Base-by-base conservation (phyloP, 2,113 vertebrate genomes). In the Taxidea taxus region DNA sequence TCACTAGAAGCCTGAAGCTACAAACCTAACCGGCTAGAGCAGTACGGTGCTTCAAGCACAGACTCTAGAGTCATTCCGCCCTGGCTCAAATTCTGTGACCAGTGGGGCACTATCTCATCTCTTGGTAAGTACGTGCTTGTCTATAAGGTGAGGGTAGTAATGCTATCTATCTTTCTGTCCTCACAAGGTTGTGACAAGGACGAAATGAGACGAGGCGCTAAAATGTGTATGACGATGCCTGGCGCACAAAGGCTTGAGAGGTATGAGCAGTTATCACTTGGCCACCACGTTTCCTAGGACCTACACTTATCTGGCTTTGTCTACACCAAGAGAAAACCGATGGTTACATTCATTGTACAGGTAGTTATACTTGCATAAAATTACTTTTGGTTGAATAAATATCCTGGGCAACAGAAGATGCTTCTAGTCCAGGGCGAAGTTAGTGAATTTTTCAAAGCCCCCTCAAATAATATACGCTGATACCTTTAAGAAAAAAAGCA, bases 311-410 rank as follows among this genome's bases (percentile, higher is more conserved):
- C 1, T 39, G 75, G 27, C 37, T 84, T 88, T 80, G 49, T 44
- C 80, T 42, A 47, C 66, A 25, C 21, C 37, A 64, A 56, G 77
- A 78, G 64, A 51, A 91, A 75, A 56, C 31, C 18, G 23, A 27
- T 3, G 7, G 37, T 34, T 25, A 51, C 25, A 25, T 0, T 58
- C 25, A 25, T 0, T 58, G 1, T 8, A 68, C 20, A 15, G 49
- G 51, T 6, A 90, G 47, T n/a, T 15, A 49, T 2, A 34, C 15
- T 51, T 54, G 21, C 18, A 78, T 15, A 60, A 88, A 91, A 34
- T 70, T 70, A 90, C 51, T 47, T 66, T 23, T 62, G 49, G 18
- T 74, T 91, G 64, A 47, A 87, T 47, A 86, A 84, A 60, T 85
- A 91, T 20, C 37, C n/a, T 81, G 47, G 13, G 23, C n/a, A 39